Base-by-base conservation (phyloP, 1,140 invertebrate genomes). In the Epicauta chinensis region DNA sequence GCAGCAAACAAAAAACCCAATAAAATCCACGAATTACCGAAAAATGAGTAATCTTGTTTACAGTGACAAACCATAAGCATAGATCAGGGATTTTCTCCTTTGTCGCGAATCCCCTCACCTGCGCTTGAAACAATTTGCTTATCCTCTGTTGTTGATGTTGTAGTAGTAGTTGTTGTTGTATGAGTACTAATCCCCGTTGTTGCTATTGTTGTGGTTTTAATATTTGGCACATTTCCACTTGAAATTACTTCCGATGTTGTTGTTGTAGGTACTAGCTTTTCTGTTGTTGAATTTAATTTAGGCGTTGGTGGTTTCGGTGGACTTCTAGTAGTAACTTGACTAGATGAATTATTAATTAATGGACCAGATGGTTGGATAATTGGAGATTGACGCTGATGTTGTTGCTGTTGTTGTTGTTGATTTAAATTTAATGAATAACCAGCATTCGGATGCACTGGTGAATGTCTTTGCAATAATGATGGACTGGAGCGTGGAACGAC, bases 81-180 rank as follows among this genome's bases (percentile, higher is more conserved):
- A 62, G 64, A 64, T 66, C 65, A 67, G 64, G 65, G 66, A 64
- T 56, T 64, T 46, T 67, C 66, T 57, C 67, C 69, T 49, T 66
- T 67, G 55, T 62, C 66, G 45, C 64, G 60, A 61, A 59, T 62
- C 51, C 55, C 56, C 60, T 64, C 60, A 59, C 58, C 62, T 59
- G 60, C 61, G 55, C 58, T 60, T 46, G 58, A 50, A 49, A 50
- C 55, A 40, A 46, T 44, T 34, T 51, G 51, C 35, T 38, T 37
- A 40, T 49, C 46, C 23, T 49, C 46, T n/a, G 10, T 34, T 34
- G 32, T 34, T 3, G 10, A 4, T 9, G 3, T 34, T 11, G 10
- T 34, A 12, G 2, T 34, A 3, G n/a, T 34, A 3, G 32, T 35
- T 34, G 2, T 2, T 1, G 32, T 34, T 34, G 32, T 34, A 30